A percentile compares a stretch with the other conserved stretches of the same genome.
Conservation (phyloP, 2,797 vertebrate genomes). For the Semaprochilodus insignis region DNA sequence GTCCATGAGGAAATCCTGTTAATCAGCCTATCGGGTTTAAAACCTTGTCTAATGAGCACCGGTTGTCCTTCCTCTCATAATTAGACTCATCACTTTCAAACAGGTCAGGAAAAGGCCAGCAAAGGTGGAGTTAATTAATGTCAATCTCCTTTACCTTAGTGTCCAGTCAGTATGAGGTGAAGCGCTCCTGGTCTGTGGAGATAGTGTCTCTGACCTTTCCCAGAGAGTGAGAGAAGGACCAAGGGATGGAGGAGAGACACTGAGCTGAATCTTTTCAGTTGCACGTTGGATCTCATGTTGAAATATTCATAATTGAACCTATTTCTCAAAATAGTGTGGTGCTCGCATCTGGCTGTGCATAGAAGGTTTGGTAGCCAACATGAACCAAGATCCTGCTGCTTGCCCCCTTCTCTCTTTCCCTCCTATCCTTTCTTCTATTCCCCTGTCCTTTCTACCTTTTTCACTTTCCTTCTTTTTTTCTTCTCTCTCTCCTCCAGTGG, state of each 20-base stretch:
- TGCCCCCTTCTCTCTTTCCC: conserved; percentile 7
- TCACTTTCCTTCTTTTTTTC: background rate
- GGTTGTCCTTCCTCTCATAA: conserved; percentile 16
- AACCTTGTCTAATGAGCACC: conserved; percentile 5
- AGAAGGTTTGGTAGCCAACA: conserved; percentile 21
- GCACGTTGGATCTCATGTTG: conserved; percentile 32
- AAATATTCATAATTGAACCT: conserved; percentile 55
- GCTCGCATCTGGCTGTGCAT: conserved; percentile 20
- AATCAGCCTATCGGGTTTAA: background rate
- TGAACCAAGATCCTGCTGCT: conserved; percentile 41
- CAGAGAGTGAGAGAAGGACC: background rate
- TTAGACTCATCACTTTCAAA: conserved; percentile 25
- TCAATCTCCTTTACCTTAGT: conserved; percentile 25
- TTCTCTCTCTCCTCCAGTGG: conserved; percentile 16
- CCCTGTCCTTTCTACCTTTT: conserved; percentile 1
- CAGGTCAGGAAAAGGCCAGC: conserved; percentile 16
- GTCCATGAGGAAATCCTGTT: conserved; percentile 13
- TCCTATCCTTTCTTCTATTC: conserved; percentile 2
- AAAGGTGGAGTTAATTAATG: conserved; percentile 36
- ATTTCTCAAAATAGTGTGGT: conserved; percentile 46
- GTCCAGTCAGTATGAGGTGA: conserved; percentile 28
- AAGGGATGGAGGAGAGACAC: conserved; percentile 6
- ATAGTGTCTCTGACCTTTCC: conserved; percentile 46
- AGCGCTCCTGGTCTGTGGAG: background rate
- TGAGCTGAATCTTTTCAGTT: conserved; percentile 19